Evolutionary conservation across 2,888 invertebrate genomes (phyloP), one percentile per base, ranked within the genome.

Genomic region (Drosophila austrosaltans): DNA sequence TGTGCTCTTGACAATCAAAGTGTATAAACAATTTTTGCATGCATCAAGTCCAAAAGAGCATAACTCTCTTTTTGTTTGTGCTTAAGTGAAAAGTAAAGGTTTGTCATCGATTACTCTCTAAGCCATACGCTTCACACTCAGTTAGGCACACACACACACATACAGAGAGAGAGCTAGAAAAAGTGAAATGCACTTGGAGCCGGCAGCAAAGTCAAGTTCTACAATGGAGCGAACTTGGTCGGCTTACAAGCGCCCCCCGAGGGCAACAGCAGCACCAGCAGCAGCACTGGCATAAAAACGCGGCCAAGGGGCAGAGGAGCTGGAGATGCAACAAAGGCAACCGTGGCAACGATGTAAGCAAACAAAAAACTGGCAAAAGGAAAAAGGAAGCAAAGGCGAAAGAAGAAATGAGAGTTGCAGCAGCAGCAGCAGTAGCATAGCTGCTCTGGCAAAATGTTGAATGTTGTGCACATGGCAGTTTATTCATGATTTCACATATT

Each of bases 401-500:
- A 48, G 48, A 44, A 61, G 66, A 53, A 68, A 53, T 61, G 40
- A 44, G 40, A 44, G 32, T 42, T 30, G 59, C 71, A 42, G 62
- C 63, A 42, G 54, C 63, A 42, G 54, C 63, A 39, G 71, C 76
- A 32, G 28, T 5, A 28, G 28, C 28, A 28, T 2, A 28, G 64
- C 53, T 16, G 64, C 54, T 61, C 63, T 68, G 75, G 68, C 67
- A 70, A 76, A 76, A 76, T 78, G 73, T 71, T 80, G 82, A 87
- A 82, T 80, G 86, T 74, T 89, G 83, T 86, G 88, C 85, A 88
- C 89, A 89, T 89, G 85, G 88, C 89, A 86, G 81, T 89, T 86
- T 86, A 86, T 86, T 89, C 85, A 86, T 89, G 89, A 86, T 89
- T 89, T 89, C 89, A 85, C 83, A 86, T 89, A 89, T 89, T 82